Percentiles rank a stretch among this genome's conserved stretches.
Evolutionary conservation across 1,140 invertebrate genomes (phyloP).

Genomic region (Diachasmimorpha longicaudata): DNA sequence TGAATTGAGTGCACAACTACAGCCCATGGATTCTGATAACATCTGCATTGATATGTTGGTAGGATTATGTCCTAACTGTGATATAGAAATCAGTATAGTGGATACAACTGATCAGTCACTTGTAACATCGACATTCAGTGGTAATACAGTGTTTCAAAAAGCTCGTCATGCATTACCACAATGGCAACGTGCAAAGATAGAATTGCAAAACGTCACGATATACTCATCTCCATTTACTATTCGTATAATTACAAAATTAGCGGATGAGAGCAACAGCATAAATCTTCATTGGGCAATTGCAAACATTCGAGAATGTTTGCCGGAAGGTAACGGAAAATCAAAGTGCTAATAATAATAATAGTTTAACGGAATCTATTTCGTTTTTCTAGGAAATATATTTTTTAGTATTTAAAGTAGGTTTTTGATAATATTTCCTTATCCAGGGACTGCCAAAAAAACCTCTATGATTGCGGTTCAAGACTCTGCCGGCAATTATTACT

Average conservation of each 20-base stretch:
- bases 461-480: constrained; percentile 6
- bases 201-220: neutral
- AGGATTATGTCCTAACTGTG: constrained; percentile 33
- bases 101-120: neutral
- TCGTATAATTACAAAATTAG: neutral
- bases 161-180: constrained; percentile 25
- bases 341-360: too few species aligned
- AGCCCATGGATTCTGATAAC: neutral
- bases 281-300: constrained; percentile 28
- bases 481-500: neutral
- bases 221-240: neutral
- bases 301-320: constrained; percentile 27
- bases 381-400: too few species aligned
- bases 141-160: neutral
- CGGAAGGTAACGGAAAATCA: constrained; percentile 16
- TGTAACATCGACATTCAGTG: neutral
- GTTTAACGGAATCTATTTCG: too few species aligned
- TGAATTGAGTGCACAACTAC: constrained; percentile 8
- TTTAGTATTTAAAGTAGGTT: neutral
- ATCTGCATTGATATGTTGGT: constrained; percentile 35
- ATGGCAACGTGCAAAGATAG: constrained; percentile 33
- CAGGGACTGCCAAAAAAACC: constrained; percentile 16
- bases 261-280: neutral
- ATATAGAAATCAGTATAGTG: constrained; percentile 15
- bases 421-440: neutral